Conservation (phyloP, 2,113 vertebrate genomes). For the cat (Felis catus) region F.catus_Fca126_mat1.0 CM031413.1:25796501-25797000, state of each 20-base stretch:
- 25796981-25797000: neutral
- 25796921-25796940: constrained; percentile 3
- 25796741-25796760: neutral
- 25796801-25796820: neutral
- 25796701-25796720: too few relatives aligned
- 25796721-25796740: too few relatives aligned
- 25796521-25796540: too few relatives aligned
- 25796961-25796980: neutral
- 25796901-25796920: neutral
- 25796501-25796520: too few relatives aligned
- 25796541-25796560: too few relatives aligned
- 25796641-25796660: too few relatives aligned
- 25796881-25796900: constrained; percentile 19
- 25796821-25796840: neutral
- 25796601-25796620: too few relatives aligned
- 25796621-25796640: too few relatives aligned
- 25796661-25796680: too few relatives aligned
- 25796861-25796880: neutral
- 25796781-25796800: neutral
- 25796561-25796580: too few relatives aligned
- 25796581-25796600: too few relatives aligned
- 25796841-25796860: constrained; percentile 25
- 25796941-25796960: neutral
- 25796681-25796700: too few relatives aligned
- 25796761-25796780: neutral